Conservation (phyloP, 1,140 invertebrate species). For the Onthophagus taurus region DNA sequence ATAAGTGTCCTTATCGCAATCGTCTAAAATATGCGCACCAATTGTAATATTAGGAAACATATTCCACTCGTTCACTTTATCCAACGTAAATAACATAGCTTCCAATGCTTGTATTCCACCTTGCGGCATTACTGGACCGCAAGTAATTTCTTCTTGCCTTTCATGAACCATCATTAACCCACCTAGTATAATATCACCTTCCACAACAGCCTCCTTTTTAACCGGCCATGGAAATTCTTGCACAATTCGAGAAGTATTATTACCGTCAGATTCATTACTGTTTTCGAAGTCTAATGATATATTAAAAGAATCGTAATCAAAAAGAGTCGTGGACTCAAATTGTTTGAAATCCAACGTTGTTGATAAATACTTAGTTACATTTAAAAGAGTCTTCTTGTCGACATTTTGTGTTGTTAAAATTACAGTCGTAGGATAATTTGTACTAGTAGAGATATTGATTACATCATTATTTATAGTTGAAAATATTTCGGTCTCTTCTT, state of each 20-base stretch:
- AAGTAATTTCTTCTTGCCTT: constrained; percentile 65
- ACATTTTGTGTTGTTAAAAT: too few relatives aligned
- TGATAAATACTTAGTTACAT: too few relatives aligned
- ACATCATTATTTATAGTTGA: too few relatives aligned
- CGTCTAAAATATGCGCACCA: constrained; percentile 78
- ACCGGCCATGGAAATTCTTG: constrained; percentile 59
- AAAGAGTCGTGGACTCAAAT: too few relatives aligned
- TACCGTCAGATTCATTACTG: background rate
- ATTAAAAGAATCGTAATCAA: too few relatives aligned
- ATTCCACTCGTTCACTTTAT: constrained; percentile 57
- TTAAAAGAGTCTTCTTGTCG: too few relatives aligned
- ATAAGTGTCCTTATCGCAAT: constrained; percentile 88
- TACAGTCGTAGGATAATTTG: too few relatives aligned
- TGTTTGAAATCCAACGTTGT: too few relatives aligned
- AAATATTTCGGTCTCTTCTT: too few relatives aligned
- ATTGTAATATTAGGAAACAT: constrained; percentile 59
- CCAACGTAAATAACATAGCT: constrained; percentile 79
- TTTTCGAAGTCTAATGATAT: too few relatives aligned
- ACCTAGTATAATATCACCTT: constrained; percentile 76
- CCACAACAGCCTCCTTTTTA: constrained; percentile 74
- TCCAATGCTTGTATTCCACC: constrained; percentile 78
- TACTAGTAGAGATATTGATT: too few relatives aligned
- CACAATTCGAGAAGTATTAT: too few relatives aligned
- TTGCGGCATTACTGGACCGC: constrained; percentile 82
- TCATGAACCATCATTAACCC: constrained; percentile 93